Evolutionary conservation across 2,888 invertebrate species (phyloP).

Genomic region (Anoncus sp.): DNA sequence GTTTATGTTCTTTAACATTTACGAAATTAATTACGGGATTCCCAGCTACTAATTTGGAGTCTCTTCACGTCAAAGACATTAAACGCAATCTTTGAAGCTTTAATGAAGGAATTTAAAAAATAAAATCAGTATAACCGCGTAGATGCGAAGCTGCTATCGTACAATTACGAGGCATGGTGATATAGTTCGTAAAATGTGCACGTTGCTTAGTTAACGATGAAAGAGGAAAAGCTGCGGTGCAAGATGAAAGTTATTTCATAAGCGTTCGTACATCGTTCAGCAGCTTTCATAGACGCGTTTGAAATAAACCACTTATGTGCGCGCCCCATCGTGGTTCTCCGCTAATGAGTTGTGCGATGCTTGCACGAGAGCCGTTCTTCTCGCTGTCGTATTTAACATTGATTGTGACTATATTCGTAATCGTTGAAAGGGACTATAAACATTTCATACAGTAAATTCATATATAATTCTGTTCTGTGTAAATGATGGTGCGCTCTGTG

Average conservation of each 20-base stretch:
- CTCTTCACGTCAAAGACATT: too few species aligned
- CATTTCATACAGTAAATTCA: background rate
- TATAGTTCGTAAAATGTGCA: slow-evolving; percentile 8
- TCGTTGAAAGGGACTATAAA: background rate
- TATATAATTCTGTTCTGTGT: background rate
- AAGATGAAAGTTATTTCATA: slow-evolving; percentile 23
- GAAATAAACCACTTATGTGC: slow-evolving; percentile 29
- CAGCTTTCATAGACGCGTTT: slow-evolving; percentile 18
- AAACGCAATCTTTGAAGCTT: too few species aligned
- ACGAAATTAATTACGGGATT: too few species aligned
- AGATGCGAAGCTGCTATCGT: too few species aligned
- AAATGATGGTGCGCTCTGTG: background rate
- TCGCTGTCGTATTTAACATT: background rate
- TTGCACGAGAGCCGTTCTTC: background rate
- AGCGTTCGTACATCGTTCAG: background rate
- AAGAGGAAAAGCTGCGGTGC: background rate
- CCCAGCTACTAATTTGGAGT: too few species aligned
- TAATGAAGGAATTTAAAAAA: too few species aligned
- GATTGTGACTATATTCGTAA: background rate
- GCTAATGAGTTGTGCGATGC: slow-evolving; percentile 20
- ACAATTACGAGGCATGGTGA: too few species aligned
- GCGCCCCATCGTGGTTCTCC: background rate
- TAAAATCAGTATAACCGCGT: too few species aligned
- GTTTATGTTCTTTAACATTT: background rate
- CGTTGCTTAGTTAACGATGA: slow-evolving; percentile 3